Conservation (phyloP, 2,797 vertebrate species). For the Rhincodon typus region DNA sequence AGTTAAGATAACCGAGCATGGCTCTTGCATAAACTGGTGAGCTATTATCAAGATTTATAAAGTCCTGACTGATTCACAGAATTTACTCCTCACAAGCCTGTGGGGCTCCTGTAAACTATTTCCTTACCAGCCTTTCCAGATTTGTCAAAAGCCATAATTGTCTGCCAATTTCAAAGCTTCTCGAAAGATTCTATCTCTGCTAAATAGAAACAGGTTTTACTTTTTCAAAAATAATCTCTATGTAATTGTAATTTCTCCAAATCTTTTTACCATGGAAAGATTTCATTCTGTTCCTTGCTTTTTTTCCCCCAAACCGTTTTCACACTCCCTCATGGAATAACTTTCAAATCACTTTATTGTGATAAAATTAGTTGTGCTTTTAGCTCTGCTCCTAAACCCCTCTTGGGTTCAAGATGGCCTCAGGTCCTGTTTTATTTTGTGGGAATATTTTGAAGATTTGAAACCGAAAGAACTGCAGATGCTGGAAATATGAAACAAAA, state of each 20-base stretch:
- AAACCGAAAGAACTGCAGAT: too few species aligned
- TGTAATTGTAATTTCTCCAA: background rate
- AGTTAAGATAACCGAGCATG: background rate
- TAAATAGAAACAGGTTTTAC: background rate
- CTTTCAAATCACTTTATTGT: background rate
- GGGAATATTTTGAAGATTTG: background rate
- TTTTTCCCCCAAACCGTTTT: background rate
- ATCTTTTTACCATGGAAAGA: background rate
- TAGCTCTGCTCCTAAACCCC: background rate
- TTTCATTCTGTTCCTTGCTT: background rate
- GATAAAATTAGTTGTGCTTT: background rate
- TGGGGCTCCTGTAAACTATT: background rate
- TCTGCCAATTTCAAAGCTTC: background rate
- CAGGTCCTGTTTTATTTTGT: background rate
- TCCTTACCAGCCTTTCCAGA: background rate
- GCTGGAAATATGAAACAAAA: too few species aligned
- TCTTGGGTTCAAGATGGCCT: background rate
- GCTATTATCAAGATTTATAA: background rate
- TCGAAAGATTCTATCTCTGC: background rate
- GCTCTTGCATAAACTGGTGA: background rate
- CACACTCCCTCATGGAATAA: background rate
- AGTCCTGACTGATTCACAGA: background rate
- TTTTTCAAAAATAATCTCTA: background rate
- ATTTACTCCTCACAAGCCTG: background rate
- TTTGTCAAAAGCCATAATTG: background rate